Evolutionary conservation across 2,797 vertebrate genomes (phyloP).

Genomic region (Acipenser ruthenus): DNA sequence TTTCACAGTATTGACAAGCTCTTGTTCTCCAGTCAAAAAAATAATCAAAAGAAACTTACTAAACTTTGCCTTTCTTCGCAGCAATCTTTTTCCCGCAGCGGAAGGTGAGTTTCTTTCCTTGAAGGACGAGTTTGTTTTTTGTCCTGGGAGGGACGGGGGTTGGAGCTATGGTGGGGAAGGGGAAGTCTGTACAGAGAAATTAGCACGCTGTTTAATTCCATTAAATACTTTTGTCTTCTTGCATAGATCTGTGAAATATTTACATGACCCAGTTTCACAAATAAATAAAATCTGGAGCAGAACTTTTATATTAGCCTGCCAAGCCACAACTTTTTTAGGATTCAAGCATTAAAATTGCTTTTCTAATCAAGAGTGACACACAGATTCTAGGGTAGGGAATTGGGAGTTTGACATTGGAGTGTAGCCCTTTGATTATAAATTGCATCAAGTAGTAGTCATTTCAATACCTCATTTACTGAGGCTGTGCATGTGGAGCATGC

Average conservation of each 20-base stretch:
- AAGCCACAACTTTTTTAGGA: slow-evolving; percentile 58
- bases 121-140: slow-evolving; percentile 80
- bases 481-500: too few species aligned
- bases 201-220: too few species aligned
- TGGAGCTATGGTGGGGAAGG: slow-evolving; percentile 75
- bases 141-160: slow-evolving; percentile 76
- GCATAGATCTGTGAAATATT: too few species aligned
- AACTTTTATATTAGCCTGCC: slow-evolving; percentile 56
- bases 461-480: too few species aligned
- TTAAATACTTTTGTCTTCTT: too few species aligned
- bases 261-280: too few species aligned
- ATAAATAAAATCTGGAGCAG: slow-evolving; percentile 41
- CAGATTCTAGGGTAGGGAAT: slow-evolving; percentile 53
- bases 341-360: slow-evolving; percentile 58
- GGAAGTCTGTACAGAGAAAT: slow-evolving; percentile 65
- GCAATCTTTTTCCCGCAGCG: slow-evolving; percentile 91
- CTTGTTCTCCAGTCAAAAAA: too few species aligned
- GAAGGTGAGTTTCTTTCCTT: slow-evolving; percentile 90
- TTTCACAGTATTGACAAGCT: too few species aligned
- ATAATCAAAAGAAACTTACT: slow-evolving; percentile 64
- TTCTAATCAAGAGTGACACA: slow-evolving; percentile 63
- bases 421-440: too few species aligned
- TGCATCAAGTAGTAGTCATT: too few species aligned
- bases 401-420: too few species aligned
- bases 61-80: slow-evolving; percentile 88